phyloP scores from a whole-genome alignment of 2,888 invertebrate genomes.

The Rhagophthalmus giganteus region DNA sequence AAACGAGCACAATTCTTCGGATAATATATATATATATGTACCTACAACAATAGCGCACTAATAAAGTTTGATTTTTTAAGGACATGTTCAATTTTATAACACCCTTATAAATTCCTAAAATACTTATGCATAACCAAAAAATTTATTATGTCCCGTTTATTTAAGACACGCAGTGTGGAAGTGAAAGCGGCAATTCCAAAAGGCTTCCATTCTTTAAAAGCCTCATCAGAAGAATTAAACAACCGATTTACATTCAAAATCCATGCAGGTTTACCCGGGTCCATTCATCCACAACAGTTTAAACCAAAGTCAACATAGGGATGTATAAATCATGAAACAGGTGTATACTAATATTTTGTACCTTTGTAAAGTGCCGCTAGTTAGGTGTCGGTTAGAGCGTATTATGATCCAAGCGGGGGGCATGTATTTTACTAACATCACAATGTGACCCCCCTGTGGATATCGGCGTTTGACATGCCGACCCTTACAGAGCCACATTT shows the following conservation, averaged over 20 bases:
- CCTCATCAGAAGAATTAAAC: conserved; percentile 3
- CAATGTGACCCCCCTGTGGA: conserved; percentile 52
- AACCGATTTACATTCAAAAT: conserved; percentile 20
- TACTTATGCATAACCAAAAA: too few relatives aligned
- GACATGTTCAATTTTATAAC: too few relatives aligned
- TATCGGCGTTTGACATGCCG: conserved; percentile 52
- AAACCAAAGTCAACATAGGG: conserved; percentile 41
- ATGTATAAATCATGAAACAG: conserved; percentile 41
- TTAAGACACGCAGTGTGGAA: too few relatives aligned
- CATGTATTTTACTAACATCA: conserved; percentile 53
- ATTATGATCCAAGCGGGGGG: conserved; percentile 54
- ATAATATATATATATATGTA: background rate
- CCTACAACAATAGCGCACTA: too few relatives aligned
- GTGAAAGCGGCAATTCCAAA: conserved; percentile 10
- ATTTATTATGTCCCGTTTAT: too few relatives aligned
- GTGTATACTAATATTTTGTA: conserved; percentile 50
- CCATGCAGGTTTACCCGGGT: conserved; percentile 12
- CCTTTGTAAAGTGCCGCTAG: conserved; percentile 51
- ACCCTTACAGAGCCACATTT: conserved; percentile 46
- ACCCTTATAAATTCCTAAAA: too few relatives aligned
- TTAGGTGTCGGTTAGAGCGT: conserved; percentile 54
- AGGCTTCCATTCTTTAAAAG: too few relatives aligned
- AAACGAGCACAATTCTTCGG: background rate
- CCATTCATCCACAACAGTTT: conserved; percentile 40
- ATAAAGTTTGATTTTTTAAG: too few relatives aligned